Evolutionary conservation across 2,888 invertebrate species (phyloP), one percentile per base, ranked within the genome.

Genomic region (Acrobasis repandana): DNA sequence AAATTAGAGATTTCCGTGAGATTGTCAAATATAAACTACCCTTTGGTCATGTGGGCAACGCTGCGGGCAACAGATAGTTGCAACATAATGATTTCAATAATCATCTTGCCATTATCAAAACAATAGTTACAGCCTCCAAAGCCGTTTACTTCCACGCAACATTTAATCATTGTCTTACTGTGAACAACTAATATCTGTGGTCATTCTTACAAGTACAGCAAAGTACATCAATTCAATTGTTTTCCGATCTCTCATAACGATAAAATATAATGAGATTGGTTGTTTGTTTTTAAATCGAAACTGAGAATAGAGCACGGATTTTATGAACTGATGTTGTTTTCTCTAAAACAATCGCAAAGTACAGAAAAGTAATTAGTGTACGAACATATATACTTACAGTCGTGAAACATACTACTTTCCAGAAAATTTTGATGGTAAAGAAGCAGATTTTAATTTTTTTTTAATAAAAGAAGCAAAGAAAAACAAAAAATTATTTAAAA

Each of bases 161-260:
- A 48, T 58, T 56, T 14, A 43, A 43, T 43, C 43, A n/a, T 43
- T n/a, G 43, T 43, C 14, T 43, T 6, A 43, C 14, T 14, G 2
- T 43, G 43, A n/a, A 28, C 28, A 28, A 28, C 28, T 28, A 6
- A 28, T 38, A 56, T 16, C 8, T 46, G 28, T 49, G 58, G 51
- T 28, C 46, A 59, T 59, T 59, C 51, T 46, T 51, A 59, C 59
- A 59, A 59, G 51, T 33, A 11, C 38, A 38, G 14, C 46, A 56
- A 46, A 56, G 9, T 34, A 34, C 36, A 58, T 36, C 59, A 59
- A 59, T 59, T 59, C 59, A 43, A 51, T 59, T 59, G 59, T 59
- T 59, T 20, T 51, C 15, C 1, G 59, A 59, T 59, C 43, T 59
- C 59, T 1, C 59, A 59, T 11, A 28, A 16, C 33, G 59, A 59